Evolutionary conservation across 2,888 invertebrate genomes (phyloP).

Genomic region (Quadroppia sp.): DNA sequence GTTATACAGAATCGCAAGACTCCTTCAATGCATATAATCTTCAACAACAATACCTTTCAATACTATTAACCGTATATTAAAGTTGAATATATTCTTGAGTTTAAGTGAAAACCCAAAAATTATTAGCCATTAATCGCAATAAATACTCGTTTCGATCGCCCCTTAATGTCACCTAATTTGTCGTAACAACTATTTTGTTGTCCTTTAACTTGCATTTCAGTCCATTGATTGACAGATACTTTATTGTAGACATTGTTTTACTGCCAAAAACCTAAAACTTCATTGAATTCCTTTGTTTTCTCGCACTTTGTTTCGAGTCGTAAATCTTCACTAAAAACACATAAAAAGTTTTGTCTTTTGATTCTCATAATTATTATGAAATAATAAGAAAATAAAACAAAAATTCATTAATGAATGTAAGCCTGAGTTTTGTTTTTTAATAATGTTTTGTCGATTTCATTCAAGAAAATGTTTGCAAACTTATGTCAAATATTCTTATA

Average conservation of each 20-base stretch:
- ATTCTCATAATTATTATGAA: not conserved
- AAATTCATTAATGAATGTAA: not conserved
- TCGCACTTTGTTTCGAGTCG: not conserved
- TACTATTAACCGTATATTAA: not conserved
- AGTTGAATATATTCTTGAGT: not conserved
- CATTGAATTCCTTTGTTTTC: not conserved
- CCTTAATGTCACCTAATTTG: slow-evolving; percentile 1
- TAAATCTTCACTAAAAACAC: not conserved
- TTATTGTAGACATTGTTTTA: slow-evolving; percentile 9
- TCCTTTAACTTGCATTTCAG: not conserved
- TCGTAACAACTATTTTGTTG: not conserved
- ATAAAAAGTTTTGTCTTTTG: not conserved
- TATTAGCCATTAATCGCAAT: slow-evolving; percentile 10
- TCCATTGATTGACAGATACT: not conserved
- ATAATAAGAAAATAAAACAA: too few relatives aligned
- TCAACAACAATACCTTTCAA: not conserved
- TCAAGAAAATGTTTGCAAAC: too few relatives aligned
- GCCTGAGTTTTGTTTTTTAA: too few relatives aligned
- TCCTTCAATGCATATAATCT: slow-evolving; percentile 20
- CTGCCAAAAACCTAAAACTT: not conserved
- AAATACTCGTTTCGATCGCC: slow-evolving; percentile 5
- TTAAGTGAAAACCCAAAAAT: not conserved
- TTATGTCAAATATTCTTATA: not conserved
- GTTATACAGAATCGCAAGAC: not conserved
- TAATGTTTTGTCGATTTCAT: too few relatives aligned